Conservation (phyloP, 2,113 vertebrate genomes). For the Oenanthe melanoleuca region DNA sequence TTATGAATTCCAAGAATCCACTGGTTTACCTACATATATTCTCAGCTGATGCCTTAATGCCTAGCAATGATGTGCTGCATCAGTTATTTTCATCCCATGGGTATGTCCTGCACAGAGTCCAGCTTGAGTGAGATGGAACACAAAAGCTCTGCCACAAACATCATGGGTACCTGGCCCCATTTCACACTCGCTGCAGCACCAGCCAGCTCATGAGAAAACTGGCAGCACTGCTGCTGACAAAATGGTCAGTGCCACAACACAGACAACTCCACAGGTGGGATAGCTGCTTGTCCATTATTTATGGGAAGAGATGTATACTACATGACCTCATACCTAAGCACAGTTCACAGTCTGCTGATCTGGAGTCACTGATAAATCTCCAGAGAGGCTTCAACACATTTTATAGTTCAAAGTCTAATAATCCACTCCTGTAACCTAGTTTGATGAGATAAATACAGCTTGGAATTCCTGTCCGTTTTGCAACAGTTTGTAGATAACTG, state of each 20-base stretch:
- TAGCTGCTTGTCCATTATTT: not conserved
- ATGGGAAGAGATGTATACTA: not conserved
- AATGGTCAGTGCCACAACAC: not conserved
- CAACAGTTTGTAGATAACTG: not conserved
- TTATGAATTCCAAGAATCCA: not conserved
- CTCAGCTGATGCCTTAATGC: not conserved
- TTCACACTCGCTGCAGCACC: rapidly evolving
- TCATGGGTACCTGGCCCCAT: not conserved
- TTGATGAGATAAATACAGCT: not conserved
- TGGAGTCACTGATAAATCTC: not conserved
- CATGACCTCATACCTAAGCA: not conserved
- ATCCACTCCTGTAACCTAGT: not conserved
- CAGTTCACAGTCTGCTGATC: not conserved
- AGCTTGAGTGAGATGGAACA: not conserved
- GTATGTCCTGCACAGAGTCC: not conserved
- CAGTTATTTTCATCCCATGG: not conserved
- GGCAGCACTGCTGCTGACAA: not conserved
- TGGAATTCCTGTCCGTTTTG: not conserved
- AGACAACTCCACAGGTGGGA: not conserved
- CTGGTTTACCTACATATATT: not conserved
- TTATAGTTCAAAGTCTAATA: not conserved
- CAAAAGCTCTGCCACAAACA: not conserved
- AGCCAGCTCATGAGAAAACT: not conserved
- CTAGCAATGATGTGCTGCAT: not conserved
- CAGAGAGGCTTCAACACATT: not conserved